These are phyloP conservation scores for Ginglymostoma cirratum DNA, from an alignment of 2,113 vertebrate species.

Conservation along the genomic window DNA sequence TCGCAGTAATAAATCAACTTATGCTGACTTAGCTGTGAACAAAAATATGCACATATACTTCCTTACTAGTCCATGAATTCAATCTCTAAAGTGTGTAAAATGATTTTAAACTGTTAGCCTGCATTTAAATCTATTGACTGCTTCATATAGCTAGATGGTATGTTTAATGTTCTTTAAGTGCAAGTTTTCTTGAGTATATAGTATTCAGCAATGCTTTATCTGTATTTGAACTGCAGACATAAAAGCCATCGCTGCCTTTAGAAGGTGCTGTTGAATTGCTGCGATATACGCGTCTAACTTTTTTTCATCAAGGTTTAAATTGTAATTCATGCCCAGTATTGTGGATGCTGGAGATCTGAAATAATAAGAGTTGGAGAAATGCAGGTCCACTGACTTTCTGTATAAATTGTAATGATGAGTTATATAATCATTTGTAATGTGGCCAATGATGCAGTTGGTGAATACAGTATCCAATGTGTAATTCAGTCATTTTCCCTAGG, in stretches of 20 bases:
- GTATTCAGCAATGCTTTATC: neutral
- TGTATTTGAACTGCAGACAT: neutral
- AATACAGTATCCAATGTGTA: too few relatives aligned
- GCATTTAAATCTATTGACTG: neutral
- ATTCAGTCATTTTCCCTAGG: too few relatives aligned
- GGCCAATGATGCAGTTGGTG: too few relatives aligned
- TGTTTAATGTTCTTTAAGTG: neutral
- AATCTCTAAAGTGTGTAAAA: neutral
- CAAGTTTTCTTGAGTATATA: neutral
- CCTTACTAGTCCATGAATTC: neutral
- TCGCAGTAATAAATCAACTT: neutral
- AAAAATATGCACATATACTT: neutral
- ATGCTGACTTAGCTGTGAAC: neutral
- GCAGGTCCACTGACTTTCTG: too few relatives aligned
- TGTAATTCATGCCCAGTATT: neutral
- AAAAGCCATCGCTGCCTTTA: neutral
- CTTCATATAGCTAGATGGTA: neutral
- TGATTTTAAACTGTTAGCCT: neutral
- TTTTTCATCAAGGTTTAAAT: neutral
- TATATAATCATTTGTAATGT: too few relatives aligned
- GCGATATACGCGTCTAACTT: neutral
- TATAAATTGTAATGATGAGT: too few relatives aligned
- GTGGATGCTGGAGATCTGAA: too few relatives aligned
- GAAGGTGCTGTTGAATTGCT: neutral
- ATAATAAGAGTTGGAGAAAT: too few relatives aligned